phyloP scores from a whole-genome alignment of 2,113 vertebrate species.

The Ceyx melanurus region DNA sequence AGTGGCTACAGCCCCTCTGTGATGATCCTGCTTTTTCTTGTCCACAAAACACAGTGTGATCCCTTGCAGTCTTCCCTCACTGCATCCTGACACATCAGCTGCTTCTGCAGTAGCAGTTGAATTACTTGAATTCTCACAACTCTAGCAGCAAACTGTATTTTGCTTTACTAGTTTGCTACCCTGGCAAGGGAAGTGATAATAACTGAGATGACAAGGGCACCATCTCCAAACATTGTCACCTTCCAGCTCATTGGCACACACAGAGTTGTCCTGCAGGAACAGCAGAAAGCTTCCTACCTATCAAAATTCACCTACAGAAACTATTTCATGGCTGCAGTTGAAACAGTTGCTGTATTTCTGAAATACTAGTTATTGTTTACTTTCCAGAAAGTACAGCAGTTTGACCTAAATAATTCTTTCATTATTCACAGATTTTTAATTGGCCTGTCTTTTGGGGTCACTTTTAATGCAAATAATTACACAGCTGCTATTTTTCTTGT shows the following conservation, averaged over 20 bases:
- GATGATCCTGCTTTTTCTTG: not conserved
- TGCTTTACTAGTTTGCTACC: not conserved
- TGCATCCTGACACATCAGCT: not conserved
- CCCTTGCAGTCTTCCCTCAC: not conserved
- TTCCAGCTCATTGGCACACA: conserved; percentile 1
- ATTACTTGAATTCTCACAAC: conserved; percentile 8
- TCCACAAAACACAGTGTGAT: not conserved
- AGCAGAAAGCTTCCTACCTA: not conserved
- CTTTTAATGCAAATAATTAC: not conserved
- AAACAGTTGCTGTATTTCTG: not conserved
- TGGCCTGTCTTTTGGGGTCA: not conserved
- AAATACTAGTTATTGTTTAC: not conserved
- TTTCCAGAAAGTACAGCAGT: not conserved
- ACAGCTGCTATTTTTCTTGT: not conserved
- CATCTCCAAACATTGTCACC: conserved; percentile 6
- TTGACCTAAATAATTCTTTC: not conserved
- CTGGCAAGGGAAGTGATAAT: conserved; percentile 38
- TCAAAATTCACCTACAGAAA: not conserved
- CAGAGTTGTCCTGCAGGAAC: not conserved
- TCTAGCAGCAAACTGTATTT: not conserved
- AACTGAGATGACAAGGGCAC: not conserved
- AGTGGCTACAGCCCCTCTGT: not conserved
- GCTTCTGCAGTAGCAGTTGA: not conserved
- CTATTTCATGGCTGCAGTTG: not conserved
- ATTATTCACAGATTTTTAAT: not conserved